Evolutionary conservation across 2,113 vertebrate genomes (phyloP).

Genomic region (Aphyosemion australe): DNA sequence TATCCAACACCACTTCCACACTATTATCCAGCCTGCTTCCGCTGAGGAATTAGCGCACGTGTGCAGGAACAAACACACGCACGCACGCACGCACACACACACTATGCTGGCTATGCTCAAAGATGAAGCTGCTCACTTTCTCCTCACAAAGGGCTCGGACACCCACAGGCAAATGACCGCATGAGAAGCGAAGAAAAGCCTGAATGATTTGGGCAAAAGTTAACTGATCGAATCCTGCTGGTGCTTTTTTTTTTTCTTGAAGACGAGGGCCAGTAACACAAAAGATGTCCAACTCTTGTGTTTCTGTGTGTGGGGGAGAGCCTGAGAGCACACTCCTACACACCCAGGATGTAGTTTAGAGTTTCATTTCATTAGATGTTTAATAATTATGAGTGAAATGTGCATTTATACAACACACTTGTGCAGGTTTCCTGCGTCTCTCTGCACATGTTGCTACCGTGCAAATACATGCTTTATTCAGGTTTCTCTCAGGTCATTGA

Average conservation of each 20-base stretch:
- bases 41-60: conserved; percentile 24
- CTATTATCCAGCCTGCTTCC: conserved; percentile 28
- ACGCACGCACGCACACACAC: not conserved
- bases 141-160: conserved; percentile 23
- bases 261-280: conserved; percentile 35
- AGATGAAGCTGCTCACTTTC: conserved; percentile 19
- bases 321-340: not conserved
- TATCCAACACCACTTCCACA: conserved; percentile 38
- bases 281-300: conserved; percentile 14
- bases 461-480: conserved; percentile 21
- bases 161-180: conserved; percentile 35
- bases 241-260: conserved; percentile 19
- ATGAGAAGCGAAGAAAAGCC: conserved; percentile 25
- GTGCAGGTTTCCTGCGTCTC: not conserved
- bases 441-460: conserved; percentile 7
- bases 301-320: conserved; percentile 12
- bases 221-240: conserved; percentile 57
- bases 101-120: not conserved
- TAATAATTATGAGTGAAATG: conserved; percentile 17
- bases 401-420: conserved; percentile 19
- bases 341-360: not conserved
- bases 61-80: not conserved
- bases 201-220: conserved; percentile 55
- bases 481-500: conserved; percentile 41
- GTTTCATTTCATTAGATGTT: conserved; percentile 11